Percentiles rank a stretch among this genome's conserved stretches.
These are phyloP conservation scores for Lepidotrigona ventralis DNA, from an alignment of 1,140 invertebrate species.

Conservation along the genomic window DNA sequence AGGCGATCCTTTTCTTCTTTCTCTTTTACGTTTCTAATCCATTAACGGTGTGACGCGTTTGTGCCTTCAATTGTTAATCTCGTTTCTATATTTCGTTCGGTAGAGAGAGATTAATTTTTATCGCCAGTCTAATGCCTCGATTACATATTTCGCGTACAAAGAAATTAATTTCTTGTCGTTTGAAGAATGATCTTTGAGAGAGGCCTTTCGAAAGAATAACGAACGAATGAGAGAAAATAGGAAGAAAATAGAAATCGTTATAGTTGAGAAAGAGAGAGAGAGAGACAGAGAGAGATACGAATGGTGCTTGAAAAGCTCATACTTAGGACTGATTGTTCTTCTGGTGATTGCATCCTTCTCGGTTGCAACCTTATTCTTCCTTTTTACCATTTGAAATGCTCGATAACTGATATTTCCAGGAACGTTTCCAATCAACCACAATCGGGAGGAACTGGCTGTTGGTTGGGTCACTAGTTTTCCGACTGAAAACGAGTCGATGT, in stretches of 20 bases:
- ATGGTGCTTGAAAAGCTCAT: constrained; percentile 24
- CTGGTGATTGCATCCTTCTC: constrained; percentile 14
- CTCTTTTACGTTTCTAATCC: neutral
- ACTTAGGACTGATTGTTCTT: constrained; percentile 37
- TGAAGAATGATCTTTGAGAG: no score
- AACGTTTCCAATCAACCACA: constrained; percentile 18
- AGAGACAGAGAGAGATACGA: neutral
- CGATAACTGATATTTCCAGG: constrained; percentile 36
- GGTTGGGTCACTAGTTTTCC: neutral
- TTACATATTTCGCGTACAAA: no score
- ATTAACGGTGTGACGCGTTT: neutral
- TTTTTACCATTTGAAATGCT: constrained; percentile 5
- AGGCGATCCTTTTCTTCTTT: no score
- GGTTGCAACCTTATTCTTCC: no score
- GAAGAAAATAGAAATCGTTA: constrained; percentile 35
- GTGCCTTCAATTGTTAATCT: no score
- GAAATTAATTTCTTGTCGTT: neutral
- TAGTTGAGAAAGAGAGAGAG: neutral
- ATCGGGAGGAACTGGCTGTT: neutral
- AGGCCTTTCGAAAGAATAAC: neutral
- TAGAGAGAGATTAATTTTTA: neutral
- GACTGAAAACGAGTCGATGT: neutral
- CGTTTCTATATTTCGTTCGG: neutral
- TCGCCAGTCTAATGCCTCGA: neutral
- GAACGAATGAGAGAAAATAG: constrained; percentile 1